phyloP scores from a whole-genome alignment of 1,140 invertebrate species.

The Doryteuthis pealeii region DNA sequence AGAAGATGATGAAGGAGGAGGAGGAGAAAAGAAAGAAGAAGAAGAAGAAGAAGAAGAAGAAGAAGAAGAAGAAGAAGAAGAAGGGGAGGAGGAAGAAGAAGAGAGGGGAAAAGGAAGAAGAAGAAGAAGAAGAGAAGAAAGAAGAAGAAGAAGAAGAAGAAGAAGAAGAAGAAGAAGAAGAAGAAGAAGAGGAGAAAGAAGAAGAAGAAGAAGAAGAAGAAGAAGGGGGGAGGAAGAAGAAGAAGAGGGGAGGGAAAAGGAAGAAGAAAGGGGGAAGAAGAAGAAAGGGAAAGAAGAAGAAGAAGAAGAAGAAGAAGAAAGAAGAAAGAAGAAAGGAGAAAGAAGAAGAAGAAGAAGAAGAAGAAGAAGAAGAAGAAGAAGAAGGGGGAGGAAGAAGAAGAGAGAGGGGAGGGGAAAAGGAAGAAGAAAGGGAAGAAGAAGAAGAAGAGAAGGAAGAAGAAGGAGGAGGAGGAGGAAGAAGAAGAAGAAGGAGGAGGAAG shows the following conservation, averaged over 20 bases:
- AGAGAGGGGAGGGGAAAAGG: neutral
- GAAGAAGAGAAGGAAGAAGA: neutral
- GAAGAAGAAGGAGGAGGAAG: neutral
- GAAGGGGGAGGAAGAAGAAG: neutral
- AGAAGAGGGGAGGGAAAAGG: neutral
- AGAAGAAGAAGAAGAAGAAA: neutral
- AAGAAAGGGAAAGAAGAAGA: neutral
- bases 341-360: neutral
- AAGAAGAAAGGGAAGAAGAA: neutral
- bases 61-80: no score
- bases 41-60: neutral
- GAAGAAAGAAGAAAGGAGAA: neutral
- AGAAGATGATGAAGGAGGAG: no score
- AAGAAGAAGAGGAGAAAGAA: no score
- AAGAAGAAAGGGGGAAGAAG: neutral
- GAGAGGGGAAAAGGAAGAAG: neutral
- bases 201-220: neutral
- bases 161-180: neutral
- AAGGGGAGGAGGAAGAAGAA: neutral
- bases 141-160: neutral
- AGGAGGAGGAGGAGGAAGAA: neutral
- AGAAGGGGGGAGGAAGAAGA: neutral
- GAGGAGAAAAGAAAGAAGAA: neutral
- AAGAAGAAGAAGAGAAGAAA: neutral
- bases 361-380: neutral